phyloP scores from a whole-genome alignment of 37 sponge, comb jelly and placozoan species.

The Bolinopsis microptera region DNA sequence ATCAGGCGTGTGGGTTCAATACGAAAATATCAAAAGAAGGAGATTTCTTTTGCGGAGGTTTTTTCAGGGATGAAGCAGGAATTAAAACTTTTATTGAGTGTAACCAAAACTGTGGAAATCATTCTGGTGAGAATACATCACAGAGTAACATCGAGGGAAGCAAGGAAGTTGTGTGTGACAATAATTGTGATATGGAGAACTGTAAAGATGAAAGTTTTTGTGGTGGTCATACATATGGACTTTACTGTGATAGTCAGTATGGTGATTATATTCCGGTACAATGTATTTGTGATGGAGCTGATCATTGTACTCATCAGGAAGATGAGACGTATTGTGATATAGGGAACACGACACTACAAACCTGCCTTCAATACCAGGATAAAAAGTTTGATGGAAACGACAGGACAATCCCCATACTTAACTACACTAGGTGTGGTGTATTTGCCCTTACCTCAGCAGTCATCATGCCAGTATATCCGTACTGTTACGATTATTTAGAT shows the following conservation, averaged over 20 bases:
- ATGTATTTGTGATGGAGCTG: neutral
- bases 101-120: too few relatives aligned
- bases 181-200: neutral
- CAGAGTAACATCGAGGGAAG: neutral
- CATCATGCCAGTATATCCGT: too few relatives aligned
- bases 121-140: too few relatives aligned
- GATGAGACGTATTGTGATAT: neutral
- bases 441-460: neutral
- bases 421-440: neutral
- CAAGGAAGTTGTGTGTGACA: neutral
- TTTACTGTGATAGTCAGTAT: too few relatives aligned
- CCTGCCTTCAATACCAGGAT: neutral
- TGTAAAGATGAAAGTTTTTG: neutral
- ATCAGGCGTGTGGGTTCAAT: neutral
- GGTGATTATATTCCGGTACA: neutral
- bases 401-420: neutral
- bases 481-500: neutral
- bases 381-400: neutral
- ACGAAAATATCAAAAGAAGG: neutral
- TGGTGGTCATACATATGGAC: too few relatives aligned
- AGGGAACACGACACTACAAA: neutral
- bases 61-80: neutral
- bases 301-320: neutral
- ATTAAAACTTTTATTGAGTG: too few relatives aligned
- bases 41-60: neutral